Evolutionary conservation across 2,888 invertebrate genomes (phyloP), one percentile per base, ranked within the genome.

Genomic region (Caenorhabditis sp.): DNA sequence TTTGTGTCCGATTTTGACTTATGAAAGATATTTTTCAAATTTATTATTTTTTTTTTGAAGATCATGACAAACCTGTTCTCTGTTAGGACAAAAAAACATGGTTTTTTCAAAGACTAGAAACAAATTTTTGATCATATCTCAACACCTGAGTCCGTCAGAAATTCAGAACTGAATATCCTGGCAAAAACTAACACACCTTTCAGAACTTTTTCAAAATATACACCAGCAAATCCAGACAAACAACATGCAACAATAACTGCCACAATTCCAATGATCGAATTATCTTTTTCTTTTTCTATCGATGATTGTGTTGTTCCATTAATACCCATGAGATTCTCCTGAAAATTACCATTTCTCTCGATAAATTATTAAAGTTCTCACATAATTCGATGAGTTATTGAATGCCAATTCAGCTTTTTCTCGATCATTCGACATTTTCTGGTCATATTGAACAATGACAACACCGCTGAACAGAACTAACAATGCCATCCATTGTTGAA

Each of bases 201-300:
- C 0, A 99, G 91, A 84, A 99, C 95, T 90, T 97, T 97, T 89
- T 99, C 97, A 89, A 99, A 97, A 89, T 95, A 99, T 73, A 99
- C 94, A 50, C 97, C 97, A 27, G 97, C 96, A 89, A 97, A 97
- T 5, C 97, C 97, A 10, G 96, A 97, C 82, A 97, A 91, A 74
- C 94, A 92, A 86, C 96, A 87, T 23, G 86, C 87, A n/a, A 82
- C 63, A 26, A 86, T 64, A 12, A 86, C 85, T 25, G 83, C 78
- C 0, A 75, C 52, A 64, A 86, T 82, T 50, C 86, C 56, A 56
- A 68, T 43, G 0, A 69, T 23, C 3, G 67, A 65, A 62, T 63
- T 74, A 31, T 69, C 69, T 7, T 21, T 59, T 43, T 23, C 58
- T 12, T 4, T 31, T 3, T 62, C 17, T 14, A 52, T 21, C 31